These are phyloP conservation scores for Sycophaga agraensis DNA, from an alignment of 1,140 invertebrate genomes.

Conservation along the genomic window DNA sequence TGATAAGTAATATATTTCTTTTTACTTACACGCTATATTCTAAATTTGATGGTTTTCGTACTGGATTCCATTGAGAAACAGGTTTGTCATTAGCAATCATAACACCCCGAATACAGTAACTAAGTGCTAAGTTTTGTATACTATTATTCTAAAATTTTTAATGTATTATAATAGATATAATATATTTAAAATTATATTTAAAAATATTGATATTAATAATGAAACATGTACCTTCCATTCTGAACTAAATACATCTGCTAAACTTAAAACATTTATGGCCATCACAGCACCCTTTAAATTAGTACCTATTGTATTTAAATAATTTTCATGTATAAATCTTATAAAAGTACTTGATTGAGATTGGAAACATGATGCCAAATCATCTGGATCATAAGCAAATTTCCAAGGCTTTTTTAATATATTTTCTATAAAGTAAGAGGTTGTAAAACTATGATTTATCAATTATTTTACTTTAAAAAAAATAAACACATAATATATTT, in stretches of 20 bases:
- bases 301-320: conserved; percentile 67
- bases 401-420: conserved; percentile 39
- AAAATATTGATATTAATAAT: too few species aligned
- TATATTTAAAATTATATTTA: background rate
- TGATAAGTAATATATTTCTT: background rate
- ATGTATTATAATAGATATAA: background rate
- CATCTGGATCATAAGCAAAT: conserved; percentile 65
- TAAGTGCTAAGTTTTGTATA: conserved; percentile 45
- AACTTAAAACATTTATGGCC: conserved; percentile 65
- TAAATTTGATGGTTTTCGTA: conserved; percentile 61
- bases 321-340: conserved; percentile 73
- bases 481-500: conserved; percentile 3
- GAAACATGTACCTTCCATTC: conserved; percentile 64
- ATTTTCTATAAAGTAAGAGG: conserved; percentile 31
- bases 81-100: conserved; percentile 72
- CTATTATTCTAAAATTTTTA: conserved; percentile 42
- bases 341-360: conserved; percentile 66
- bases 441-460: conserved; percentile 6
- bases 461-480: conserved; percentile 7
- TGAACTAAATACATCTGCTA: conserved; percentile 64
- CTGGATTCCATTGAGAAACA: conserved; percentile 70
- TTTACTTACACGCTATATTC: conserved; percentile 42
- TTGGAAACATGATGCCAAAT: conserved; percentile 65
- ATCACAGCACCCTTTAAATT: conserved; percentile 60
- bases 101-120: conserved; percentile 64